Percentiles rank a stretch among this genome's conserved stretches.
Evolutionary conservation across 2,888 invertebrate species (phyloP).

Genomic region (Gastrophysa polygoni): DNA sequence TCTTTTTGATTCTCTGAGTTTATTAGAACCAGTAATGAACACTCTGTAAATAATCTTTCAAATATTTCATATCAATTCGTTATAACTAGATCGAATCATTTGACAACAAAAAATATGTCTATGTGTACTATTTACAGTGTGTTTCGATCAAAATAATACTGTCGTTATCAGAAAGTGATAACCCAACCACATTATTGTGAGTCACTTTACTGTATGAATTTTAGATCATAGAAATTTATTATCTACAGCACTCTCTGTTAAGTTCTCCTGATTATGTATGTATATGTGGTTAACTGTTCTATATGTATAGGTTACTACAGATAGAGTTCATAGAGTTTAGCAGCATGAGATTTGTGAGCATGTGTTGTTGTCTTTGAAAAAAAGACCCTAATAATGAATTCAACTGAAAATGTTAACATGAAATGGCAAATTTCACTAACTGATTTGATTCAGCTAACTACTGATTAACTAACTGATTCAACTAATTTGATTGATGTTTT

Average conservation of each 20-base stretch:
- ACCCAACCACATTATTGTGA: too few species aligned
- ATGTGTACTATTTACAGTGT: constrained; percentile 5
- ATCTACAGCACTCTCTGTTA: too few species aligned
- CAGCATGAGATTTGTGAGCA: constrained; percentile 24
- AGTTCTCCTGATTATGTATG: constrained; percentile 30
- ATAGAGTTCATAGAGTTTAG: constrained; percentile 16
- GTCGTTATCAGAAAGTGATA: not conserved
- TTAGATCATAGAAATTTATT: too few species aligned
- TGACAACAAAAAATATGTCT: not conserved
- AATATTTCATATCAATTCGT: too few species aligned
- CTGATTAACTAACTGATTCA: too few species aligned
- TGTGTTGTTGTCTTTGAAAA: too few species aligned
- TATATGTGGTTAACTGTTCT: constrained; percentile 28
- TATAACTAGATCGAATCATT: not conserved
- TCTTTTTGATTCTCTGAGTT: constrained; percentile 11
- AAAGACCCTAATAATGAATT: too few species aligned
- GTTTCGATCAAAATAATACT: not conserved
- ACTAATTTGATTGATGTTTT: too few species aligned
- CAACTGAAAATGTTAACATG: too few species aligned
- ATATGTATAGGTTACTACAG: too few species aligned
- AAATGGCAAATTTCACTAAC: too few species aligned
- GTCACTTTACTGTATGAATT: constrained; percentile 9
- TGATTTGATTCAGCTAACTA: too few species aligned
- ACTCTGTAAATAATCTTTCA: constrained; percentile 4
- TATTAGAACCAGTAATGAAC: constrained; percentile 17